Percentiles rank a stretch among this genome's conserved stretches.
Conservation (phyloP, 2,888 invertebrate species). For the Formica aserva region DNA sequence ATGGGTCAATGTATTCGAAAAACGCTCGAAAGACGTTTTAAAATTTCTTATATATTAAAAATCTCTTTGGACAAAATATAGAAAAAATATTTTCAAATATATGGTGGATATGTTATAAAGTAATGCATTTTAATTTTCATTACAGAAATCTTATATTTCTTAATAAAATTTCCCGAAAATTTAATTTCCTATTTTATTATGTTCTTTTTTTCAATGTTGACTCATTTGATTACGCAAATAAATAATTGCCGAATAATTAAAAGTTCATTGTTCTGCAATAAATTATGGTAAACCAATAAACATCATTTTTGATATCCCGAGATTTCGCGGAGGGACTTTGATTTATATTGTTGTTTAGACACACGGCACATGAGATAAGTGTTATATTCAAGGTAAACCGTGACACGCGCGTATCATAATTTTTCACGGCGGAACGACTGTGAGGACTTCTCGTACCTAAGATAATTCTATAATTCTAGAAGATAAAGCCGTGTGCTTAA, state of each 20-base stretch:
- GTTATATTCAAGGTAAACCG: conserved; percentile 23
- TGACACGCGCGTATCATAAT: conserved; percentile 40
- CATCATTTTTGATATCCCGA: neutral
- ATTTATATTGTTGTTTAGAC: conserved; percentile 15
- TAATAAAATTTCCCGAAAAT: neutral
- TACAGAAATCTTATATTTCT: neutral
- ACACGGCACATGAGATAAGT: conserved; percentile 27
- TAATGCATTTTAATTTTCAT: neutral
- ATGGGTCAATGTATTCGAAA: neutral
- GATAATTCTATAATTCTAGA: conserved; percentile 39
- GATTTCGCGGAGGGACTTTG: neutral
- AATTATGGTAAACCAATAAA: neutral
- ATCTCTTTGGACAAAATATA: neutral
- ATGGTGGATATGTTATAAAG: neutral
- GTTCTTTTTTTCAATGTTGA: neutral
- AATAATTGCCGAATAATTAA: neutral
- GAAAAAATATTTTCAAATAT: neutral
- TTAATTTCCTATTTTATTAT: neutral
- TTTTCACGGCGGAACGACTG: conserved; percentile 11
- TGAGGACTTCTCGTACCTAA: conserved; percentile 54
- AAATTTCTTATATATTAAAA: neutral
- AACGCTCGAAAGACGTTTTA: neutral
- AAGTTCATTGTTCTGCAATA: neutral
- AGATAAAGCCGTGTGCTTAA: conserved; percentile 38
- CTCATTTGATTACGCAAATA: neutral